Base-by-base conservation (phyloP, 2,888 invertebrate genomes). In the Crossocerus cetratus region DNA sequence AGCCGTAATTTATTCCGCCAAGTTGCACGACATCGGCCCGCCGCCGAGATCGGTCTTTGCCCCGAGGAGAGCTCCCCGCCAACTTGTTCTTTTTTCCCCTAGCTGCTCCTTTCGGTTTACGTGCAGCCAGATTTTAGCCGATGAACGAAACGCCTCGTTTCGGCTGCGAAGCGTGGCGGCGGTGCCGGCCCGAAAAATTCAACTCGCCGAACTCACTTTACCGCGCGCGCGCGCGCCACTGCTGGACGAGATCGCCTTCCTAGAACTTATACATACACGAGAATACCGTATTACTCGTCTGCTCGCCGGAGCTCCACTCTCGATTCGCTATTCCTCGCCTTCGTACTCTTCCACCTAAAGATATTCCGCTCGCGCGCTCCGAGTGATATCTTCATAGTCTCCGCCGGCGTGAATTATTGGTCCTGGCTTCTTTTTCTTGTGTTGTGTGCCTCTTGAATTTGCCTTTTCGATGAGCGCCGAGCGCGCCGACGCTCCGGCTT, bases 381-480 rank as follows among this genome's bases (percentile, higher is more conserved):
- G 77, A 84, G 84, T 87, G 87, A 87, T 87, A 87, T 87, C 88
- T 87, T 86, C 83, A 86, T 88, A 84, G 82, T 75, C 77, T 32
- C 21, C 23, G 63, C 68, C 66, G 57, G 66, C 76, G 76, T 84
- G 82, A 86, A 83, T 85, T 86, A 84, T 86, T 81, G 80, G 80
- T 74, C 76, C 73, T 66, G 64, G 71, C 65, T 77, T 73, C 78
- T 83, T 80, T 79, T 83, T 80, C 74, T 65, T 4, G 0, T 67
- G 23, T 58, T 57, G 55, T 23, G n/a, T 18, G 45, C 13, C 42
- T 18, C 66, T 20, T 22, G 69, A 63, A 79, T 74, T 62, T 68
- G 70, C 61, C 58, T 69, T 65, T 62, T 60, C 44, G 20, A 3
- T 22, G 23, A n/a, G 42, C 32, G 32, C 8, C 32, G 11, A 32